Evolutionary conservation across 2,113 vertebrate species (phyloP).

Genomic region (Chrysemys picta): DNA sequence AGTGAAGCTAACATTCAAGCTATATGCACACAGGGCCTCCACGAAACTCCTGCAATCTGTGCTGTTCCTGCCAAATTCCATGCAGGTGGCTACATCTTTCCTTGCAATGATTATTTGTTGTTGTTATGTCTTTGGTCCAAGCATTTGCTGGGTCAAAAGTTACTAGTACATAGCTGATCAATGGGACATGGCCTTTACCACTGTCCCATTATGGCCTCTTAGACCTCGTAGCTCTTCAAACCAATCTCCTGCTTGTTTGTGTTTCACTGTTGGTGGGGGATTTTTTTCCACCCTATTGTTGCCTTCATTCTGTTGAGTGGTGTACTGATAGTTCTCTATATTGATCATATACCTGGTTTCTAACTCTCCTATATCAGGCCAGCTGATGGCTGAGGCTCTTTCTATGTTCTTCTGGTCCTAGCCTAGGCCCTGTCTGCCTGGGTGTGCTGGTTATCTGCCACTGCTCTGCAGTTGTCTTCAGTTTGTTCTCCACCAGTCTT

Average conservation of each 20-base stretch:
- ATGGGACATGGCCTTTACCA: background rate
- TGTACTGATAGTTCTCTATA: background rate
- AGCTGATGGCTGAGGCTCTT: background rate
- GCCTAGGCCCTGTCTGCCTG: no score
- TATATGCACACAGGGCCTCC: background rate
- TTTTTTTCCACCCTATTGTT: background rate
- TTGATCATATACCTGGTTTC: background rate
- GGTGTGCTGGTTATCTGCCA: no score
- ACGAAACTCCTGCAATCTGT: background rate
- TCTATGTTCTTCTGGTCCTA: background rate
- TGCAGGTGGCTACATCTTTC: background rate
- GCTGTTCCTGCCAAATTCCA: background rate
- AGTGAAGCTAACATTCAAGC: background rate
- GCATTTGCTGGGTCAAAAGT: background rate
- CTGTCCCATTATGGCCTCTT: background rate
- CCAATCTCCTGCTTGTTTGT: background rate
- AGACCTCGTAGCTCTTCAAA: background rate
- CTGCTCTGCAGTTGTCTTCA: no score
- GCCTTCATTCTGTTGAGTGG: background rate
- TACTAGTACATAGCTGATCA: background rate
- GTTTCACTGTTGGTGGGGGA: background rate
- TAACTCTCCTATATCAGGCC: background rate
- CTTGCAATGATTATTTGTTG: background rate
- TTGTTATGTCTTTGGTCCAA: background rate
- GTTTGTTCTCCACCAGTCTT: no score